Evolutionary conservation across 2,797 vertebrate genomes (phyloP).

Genomic region (Hipposideros larvatus): DNA sequence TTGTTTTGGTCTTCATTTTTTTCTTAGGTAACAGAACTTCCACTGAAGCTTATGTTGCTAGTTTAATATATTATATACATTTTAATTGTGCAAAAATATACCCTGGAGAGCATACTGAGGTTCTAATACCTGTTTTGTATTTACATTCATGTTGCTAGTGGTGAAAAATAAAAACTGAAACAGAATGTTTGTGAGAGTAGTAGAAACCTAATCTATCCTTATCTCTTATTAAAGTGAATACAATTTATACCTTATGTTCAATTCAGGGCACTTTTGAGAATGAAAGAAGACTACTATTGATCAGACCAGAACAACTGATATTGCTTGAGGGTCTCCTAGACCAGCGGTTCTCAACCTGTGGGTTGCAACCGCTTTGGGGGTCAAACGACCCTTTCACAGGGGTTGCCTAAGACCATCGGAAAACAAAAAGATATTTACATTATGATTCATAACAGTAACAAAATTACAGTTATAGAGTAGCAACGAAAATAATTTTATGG

Average conservation of each 20-base stretch:
- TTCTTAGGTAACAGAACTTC: not conserved
- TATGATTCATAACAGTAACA: no score
- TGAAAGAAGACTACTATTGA: not conserved
- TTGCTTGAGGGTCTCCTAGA: not conserved
- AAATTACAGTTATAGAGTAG: no score
- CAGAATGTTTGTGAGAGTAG: not conserved
- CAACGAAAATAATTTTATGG: no score
- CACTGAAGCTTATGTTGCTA: not conserved
- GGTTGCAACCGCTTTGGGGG: no score
- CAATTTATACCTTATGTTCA: not conserved
- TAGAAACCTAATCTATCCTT: not conserved
- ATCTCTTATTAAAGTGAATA: not conserved
- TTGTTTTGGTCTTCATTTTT: not conserved
- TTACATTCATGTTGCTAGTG: not conserved
- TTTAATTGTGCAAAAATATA: conserved; percentile 44
- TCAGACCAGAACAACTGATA: not conserved
- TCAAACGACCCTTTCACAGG: no score
- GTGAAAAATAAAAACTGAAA: not conserved
- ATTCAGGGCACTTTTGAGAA: not conserved
- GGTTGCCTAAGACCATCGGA: no score
- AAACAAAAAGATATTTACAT: no score
- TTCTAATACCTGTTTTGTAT: not conserved
- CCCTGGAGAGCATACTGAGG: not conserved
- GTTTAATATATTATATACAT: not conserved
- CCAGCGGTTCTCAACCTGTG: no score